Percentiles rank a stretch among this genome's conserved stretches.
phyloP scores from a whole-genome alignment of 2,113 vertebrate species.

The Tachycineta bicolor region DNA sequence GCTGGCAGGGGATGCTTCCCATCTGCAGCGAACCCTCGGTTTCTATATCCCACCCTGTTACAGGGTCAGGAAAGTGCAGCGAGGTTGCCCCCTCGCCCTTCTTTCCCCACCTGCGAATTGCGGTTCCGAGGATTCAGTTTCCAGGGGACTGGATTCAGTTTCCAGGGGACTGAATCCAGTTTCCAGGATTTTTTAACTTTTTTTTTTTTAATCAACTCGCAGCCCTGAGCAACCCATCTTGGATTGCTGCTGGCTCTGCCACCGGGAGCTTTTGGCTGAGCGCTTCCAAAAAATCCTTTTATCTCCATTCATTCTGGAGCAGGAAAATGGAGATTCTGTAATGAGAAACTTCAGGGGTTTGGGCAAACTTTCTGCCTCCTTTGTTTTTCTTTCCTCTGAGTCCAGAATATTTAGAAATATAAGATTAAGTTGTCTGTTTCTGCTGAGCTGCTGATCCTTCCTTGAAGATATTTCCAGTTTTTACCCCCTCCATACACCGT shows the following conservation, averaged over 20 bases:
- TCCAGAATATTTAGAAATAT: not conserved
- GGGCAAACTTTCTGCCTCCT: not conserved
- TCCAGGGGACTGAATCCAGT: not conserved
- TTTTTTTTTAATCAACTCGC: fast-evolving
- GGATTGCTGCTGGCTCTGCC: not conserved
- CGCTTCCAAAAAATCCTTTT: not conserved
- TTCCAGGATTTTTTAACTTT: not conserved
- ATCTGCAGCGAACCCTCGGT: fast-evolving
- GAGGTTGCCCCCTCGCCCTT: not conserved
- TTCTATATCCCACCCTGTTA: fast-evolving
- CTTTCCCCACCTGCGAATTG: too few relatives aligned
- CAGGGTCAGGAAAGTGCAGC: not conserved
- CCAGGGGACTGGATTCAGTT: not conserved
- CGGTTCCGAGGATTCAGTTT: not conserved
- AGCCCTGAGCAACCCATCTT: not conserved
- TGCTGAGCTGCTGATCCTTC: not conserved
- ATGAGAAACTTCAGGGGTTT: not conserved
- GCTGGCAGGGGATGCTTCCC: not conserved
- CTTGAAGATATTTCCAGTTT: not conserved
- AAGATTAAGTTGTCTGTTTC: not conserved
- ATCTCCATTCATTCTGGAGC: not conserved
- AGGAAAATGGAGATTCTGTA: not conserved
- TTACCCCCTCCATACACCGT: too few relatives aligned
- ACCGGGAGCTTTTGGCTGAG: not conserved
- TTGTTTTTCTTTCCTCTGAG: not conserved